Evolutionary conservation across 2,888 invertebrate species (phyloP).

Genomic region (Galerucella pusilla): DNA sequence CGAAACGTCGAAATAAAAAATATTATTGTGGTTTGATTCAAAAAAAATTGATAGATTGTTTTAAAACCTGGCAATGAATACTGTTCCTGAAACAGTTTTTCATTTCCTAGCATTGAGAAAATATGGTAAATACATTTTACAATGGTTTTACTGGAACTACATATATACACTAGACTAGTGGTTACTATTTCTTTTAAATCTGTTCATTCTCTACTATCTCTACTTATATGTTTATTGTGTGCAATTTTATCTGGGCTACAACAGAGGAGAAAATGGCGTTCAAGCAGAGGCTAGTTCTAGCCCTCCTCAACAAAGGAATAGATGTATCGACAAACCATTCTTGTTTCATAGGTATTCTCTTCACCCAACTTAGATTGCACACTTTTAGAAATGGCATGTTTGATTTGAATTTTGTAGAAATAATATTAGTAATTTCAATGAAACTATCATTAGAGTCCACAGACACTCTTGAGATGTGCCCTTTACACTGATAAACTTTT

Average conservation of each 20-base stretch:
- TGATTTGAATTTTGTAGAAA: not conserved
- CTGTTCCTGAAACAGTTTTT: no score
- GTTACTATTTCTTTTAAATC: constrained; percentile 32
- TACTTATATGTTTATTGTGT: constrained; percentile 43
- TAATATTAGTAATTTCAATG: not conserved
- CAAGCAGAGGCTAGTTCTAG: constrained; percentile 45
- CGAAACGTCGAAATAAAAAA: no score
- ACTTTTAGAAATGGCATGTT: constrained; percentile 10
- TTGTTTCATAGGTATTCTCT: constrained; percentile 52
- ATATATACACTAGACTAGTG: not conserved
- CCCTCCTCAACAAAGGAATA: constrained; percentile 44
- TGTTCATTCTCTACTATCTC: not conserved
- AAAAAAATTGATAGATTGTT: no score
- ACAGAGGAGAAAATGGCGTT: constrained; percentile 50
- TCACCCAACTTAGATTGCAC: constrained; percentile 2
- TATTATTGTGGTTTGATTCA: no score
- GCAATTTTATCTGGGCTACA: constrained; percentile 34
- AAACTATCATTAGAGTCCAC: no score
- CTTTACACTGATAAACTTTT: no score
- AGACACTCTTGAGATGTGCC: no score
- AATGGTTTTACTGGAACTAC: no score
- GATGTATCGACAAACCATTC: constrained; percentile 48
- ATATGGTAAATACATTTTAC: no score
- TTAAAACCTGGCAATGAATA: no score
- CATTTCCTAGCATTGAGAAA: no score